phyloP scores from a whole-genome alignment of 2,888 invertebrate species.

The Drosophila mimetica region DNA sequence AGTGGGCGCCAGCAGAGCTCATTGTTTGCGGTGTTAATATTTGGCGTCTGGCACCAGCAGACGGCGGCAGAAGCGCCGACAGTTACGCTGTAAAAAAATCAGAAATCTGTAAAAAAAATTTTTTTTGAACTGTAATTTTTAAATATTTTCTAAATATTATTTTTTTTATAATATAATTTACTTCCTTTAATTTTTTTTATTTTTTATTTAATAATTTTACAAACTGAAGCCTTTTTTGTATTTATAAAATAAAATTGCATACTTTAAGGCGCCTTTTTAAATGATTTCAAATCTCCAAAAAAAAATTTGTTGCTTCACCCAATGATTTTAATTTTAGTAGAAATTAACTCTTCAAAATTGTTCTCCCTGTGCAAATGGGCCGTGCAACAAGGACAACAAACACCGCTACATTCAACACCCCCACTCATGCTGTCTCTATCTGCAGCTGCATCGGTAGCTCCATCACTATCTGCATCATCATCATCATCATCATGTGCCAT shows the following conservation, averaged over 20 bases:
- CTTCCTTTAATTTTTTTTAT: too few relatives aligned
- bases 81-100: conserved; percentile 10
- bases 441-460: conserved; percentile 20
- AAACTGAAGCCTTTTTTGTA: too few relatives aligned
- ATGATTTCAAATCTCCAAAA: too few relatives aligned
- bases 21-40: conserved; percentile 78
- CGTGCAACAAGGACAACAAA: conserved; percentile 49
- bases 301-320: too few relatives aligned
- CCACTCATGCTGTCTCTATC: conserved; percentile 5
- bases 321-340: too few relatives aligned
- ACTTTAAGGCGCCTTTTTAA: too few relatives aligned
- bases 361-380: conserved; percentile 12
- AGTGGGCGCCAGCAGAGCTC: conserved; percentile 23
- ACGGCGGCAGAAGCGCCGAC: conserved; percentile 18
- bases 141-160: too few relatives aligned
- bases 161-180: too few relatives aligned
- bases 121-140: not conserved
- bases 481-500: conserved; percentile 52
- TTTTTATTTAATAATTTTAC: too few relatives aligned
- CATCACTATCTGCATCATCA: conserved; percentile 23
- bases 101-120: not conserved
- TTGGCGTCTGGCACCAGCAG: conserved; percentile 72
- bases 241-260: too few relatives aligned
- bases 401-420: conserved; percentile 15
- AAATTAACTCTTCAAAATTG: too few relatives aligned